A percentile compares a stretch with the other conserved stretches of the same genome.
Evolutionary conservation across 2,113 vertebrate species (phyloP).

Genomic region (Bolborhynchus lineola): DNA sequence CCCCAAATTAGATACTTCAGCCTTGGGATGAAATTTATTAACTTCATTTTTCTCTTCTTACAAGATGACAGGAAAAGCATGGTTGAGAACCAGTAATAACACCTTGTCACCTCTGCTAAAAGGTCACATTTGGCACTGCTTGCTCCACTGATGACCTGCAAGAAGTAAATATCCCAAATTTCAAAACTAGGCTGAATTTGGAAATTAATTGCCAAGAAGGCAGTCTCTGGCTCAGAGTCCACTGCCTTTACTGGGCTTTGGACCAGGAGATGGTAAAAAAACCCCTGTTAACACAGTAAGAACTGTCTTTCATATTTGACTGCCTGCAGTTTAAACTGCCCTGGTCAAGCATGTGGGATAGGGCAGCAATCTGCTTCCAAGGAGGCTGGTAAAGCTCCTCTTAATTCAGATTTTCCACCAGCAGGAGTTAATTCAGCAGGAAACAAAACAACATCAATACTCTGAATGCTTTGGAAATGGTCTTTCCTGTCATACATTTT

Average conservation of each 20-base stretch:
- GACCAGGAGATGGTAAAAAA: neutral
- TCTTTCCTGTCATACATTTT: neutral
- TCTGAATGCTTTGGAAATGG: neutral
- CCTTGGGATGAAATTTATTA: neutral
- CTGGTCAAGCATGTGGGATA: neutral
- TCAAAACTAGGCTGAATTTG: neutral
- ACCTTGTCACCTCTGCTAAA: neutral
- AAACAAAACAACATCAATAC: neutral
- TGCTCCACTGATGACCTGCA: neutral
- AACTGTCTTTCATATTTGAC: neutral
- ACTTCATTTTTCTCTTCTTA: neutral
- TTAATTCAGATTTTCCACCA: neutral
- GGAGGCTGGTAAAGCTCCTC: neutral
- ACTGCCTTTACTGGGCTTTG: neutral
- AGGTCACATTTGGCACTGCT: neutral
- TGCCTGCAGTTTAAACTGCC: fast-evolving
- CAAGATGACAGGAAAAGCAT: neutral
- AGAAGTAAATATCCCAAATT: neutral
- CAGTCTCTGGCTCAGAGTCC: neutral
- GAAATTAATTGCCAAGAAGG: neutral
- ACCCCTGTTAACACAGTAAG: neutral
- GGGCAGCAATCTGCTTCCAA: neutral
- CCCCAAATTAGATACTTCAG: neutral
- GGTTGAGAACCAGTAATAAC: neutral
- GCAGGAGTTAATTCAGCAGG: neutral